A percentile compares a stretch with the other conserved stretches of the same genome.
Conservation (phyloP, 2,888 invertebrate species). For the Lasiommata megera region DNA sequence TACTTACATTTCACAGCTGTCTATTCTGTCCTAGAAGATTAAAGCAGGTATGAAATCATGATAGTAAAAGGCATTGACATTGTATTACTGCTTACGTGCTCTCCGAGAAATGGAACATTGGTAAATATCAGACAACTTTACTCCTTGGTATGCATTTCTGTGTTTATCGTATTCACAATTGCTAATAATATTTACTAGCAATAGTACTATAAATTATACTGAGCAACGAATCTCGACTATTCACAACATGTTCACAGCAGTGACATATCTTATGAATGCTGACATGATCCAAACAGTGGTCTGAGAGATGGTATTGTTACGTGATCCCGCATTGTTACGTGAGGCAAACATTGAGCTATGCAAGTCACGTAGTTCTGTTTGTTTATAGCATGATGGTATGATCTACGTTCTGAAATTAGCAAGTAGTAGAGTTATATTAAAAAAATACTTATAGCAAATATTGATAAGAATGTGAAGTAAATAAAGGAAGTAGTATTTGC, state of each 20-base stretch:
- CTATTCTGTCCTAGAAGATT: too few species aligned
- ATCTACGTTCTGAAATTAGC: not conserved
- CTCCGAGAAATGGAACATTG: too few species aligned
- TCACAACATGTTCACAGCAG: not conserved
- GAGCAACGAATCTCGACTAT: not conserved
- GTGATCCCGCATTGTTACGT: not conserved
- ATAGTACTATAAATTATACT: not conserved
- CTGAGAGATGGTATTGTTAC: conserved; percentile 5
- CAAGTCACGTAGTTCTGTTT: not conserved
- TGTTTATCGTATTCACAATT: too few species aligned
- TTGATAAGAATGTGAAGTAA: too few species aligned
- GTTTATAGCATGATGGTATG: not conserved
- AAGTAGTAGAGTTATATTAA: not conserved
- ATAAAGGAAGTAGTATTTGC: too few species aligned
- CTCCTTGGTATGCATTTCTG: too few species aligned
- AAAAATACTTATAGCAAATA: too few species aligned
- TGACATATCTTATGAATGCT: not conserved
- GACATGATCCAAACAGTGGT: conserved; percentile 5
- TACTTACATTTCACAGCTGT: too few species aligned
- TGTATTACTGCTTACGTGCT: too few species aligned
- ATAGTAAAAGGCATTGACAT: too few species aligned
- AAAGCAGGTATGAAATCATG: too few species aligned
- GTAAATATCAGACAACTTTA: too few species aligned
- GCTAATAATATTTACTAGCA: not conserved
- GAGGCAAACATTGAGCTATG: not conserved